Conservation (phyloP, 2,888 invertebrate genomes). For the Tetramorium bicarinatum region DNA sequence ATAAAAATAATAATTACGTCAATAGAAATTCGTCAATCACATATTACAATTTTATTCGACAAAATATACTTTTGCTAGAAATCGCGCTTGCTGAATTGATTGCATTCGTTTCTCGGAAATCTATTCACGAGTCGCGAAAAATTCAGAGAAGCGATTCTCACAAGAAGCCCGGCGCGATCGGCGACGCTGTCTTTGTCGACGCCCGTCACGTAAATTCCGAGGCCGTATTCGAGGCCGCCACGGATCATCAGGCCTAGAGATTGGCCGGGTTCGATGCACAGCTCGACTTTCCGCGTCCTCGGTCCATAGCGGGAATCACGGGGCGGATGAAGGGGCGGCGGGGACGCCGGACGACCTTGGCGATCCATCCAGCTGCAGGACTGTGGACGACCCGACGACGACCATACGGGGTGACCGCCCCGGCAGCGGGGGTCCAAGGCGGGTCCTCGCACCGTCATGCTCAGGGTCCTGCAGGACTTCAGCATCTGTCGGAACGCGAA, state of each 20-base stretch:
- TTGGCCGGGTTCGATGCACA: slow-evolving; percentile 96
- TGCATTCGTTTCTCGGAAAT: neutral
- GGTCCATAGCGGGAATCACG: slow-evolving; percentile 84
- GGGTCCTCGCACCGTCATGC: slow-evolving; percentile 95
- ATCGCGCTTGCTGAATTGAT: neutral
- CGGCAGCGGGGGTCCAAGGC: slow-evolving; percentile 89
- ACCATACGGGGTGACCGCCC: slow-evolving; percentile 86
- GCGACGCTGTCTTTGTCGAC: slow-evolving; percentile 98
- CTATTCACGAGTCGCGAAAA: neutral
- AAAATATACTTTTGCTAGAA: neutral
- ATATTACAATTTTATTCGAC: neutral
- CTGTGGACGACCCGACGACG: slow-evolving; percentile 88
- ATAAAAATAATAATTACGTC: neutral
- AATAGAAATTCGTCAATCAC: neutral
- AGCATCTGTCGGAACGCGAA: slow-evolving; percentile 89
- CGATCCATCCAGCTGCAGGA: slow-evolving; percentile 98
- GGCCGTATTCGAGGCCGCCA: slow-evolving; percentile 97
- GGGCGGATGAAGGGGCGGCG: slow-evolving; percentile 91
- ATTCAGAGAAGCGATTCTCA: slow-evolving; percentile 81
- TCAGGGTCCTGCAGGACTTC: slow-evolving; percentile 95
- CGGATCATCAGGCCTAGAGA: slow-evolving; percentile 97
- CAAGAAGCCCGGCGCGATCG: slow-evolving; percentile 96
- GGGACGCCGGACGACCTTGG: slow-evolving; percentile 94
- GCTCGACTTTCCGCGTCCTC: slow-evolving; percentile 90
- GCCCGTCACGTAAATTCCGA: slow-evolving; percentile 98